A percentile compares a stretch with the other conserved stretches of the same genome.
Conservation (phyloP, 2,113 vertebrate species). For the Mobula birostris region DNA sequence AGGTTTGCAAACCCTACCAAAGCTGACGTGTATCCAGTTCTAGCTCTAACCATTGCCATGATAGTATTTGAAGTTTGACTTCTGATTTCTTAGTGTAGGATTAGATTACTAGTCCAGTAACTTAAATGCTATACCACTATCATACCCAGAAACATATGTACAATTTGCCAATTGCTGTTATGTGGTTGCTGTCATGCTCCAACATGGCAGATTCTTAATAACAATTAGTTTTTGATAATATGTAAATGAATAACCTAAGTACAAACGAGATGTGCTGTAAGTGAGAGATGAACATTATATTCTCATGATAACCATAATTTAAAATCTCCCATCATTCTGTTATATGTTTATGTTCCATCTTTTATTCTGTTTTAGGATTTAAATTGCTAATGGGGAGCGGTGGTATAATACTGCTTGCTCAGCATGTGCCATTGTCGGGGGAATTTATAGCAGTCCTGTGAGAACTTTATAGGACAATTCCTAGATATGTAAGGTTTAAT, state of each 20-base stretch:
- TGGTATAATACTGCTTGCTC: background rate
- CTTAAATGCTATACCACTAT: too few relatives aligned
- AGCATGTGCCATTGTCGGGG: background rate
- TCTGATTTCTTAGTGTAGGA: too few relatives aligned
- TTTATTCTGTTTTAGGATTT: background rate
- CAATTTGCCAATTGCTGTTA: background rate
- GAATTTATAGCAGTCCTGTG: background rate
- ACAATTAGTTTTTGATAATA: background rate
- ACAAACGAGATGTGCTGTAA: background rate
- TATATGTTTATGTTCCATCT: background rate
- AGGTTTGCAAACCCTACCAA: too few relatives aligned
- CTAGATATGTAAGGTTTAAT: background rate
- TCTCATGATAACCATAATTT: background rate
- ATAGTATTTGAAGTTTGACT: too few relatives aligned
- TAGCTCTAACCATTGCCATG: too few relatives aligned
- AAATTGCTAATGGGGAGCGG: background rate
- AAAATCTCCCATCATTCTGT: background rate
- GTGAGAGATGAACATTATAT: background rate
- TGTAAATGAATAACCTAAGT: background rate
- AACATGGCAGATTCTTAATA: background rate
- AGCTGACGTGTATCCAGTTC: too few relatives aligned
- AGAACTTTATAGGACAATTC: background rate
- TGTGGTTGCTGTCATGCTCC: background rate
- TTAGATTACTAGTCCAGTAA: too few relatives aligned
- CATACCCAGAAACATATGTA: too few relatives aligned